A percentile compares a stretch with the other conserved stretches of the same genome.
These are phyloP conservation scores for Dasyornis broadbenti DNA, from an alignment of 2,113 vertebrate species.

Conservation along the genomic window DNA sequence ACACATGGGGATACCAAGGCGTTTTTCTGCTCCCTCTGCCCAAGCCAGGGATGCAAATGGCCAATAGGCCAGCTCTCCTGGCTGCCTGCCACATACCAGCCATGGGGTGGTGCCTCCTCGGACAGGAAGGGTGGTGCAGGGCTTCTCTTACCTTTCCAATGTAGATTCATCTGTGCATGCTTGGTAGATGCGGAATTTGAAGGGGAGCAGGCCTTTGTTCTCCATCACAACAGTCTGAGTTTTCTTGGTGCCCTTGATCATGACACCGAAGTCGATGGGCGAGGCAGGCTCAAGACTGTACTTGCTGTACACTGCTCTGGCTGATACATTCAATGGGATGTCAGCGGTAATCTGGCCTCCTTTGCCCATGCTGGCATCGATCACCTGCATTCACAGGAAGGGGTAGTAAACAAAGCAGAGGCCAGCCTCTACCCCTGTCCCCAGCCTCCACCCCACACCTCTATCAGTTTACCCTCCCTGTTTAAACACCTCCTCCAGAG, in stretches of 20 bases:
- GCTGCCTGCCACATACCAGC: not conserved
- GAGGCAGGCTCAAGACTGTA: slow-evolving; percentile 78
- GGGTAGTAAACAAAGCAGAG: not conserved
- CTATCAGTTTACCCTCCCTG: not conserved
- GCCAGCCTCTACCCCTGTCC: not conserved
- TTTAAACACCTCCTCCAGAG: not conserved
- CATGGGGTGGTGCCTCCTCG: not conserved
- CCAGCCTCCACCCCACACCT: too few species aligned
- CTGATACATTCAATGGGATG: slow-evolving; percentile 77
- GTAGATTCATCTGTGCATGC: not conserved
- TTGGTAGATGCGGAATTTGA: slow-evolving; percentile 72
- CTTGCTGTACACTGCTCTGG: slow-evolving; percentile 76
- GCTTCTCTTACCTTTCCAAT: slow-evolving; percentile 61
- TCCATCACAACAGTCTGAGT: slow-evolving; percentile 74
- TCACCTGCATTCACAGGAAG: slow-evolving; percentile 69
- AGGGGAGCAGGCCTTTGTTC: slow-evolving; percentile 79
- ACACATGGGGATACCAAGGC: rapidly evolving
- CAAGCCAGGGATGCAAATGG: not conserved
- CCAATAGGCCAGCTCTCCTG: not conserved
- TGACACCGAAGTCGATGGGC: slow-evolving; percentile 78
- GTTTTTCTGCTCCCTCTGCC: not conserved
- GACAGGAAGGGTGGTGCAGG: not conserved
- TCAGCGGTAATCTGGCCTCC: slow-evolving; percentile 71
- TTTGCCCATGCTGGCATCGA: slow-evolving; percentile 73
- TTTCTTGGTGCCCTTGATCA: slow-evolving; percentile 72